Evolutionary conservation across 1,140 invertebrate genomes (phyloP), one percentile per base, ranked within the genome.

Genomic region (Cherax quadricarinatus): DNA sequence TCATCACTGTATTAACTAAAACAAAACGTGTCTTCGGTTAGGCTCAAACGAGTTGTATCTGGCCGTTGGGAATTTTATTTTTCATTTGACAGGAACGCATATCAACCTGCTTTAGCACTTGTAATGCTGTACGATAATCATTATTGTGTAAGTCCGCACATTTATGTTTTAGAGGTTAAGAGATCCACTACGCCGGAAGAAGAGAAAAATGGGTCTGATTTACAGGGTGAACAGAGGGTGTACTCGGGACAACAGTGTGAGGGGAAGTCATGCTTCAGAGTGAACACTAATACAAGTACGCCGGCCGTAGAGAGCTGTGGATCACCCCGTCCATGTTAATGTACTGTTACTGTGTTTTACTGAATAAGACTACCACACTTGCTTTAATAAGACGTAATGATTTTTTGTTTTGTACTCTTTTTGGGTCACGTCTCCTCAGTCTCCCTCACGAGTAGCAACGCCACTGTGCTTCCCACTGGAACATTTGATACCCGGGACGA

Each of bases 321-420:
- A 87, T 91, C 84, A 91, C 73, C 88, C 90, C 90, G 90, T 91
- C 90, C 90, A 91, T 91, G 90, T 91, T 81, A 48, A n/a, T 91
- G 90, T 91, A 91, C 75, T 81, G 79, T 91, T 86, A 86, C n/a
- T 78, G 81, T 90, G 88, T 90, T 90, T 30, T 87, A 90, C 49
- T 30, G 80, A 53, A 24, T 91, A 86, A 86, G 84, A 60, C 75
- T 73, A n/a, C 60, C 49, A 91, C 79, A 70, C 62, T 85, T 84
- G 82, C 80, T 91, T 83, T 85, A 80, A 41, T 48, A 60, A 80
- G 83, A 86, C 51, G 53, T 83, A 91, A 73, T 70, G 73, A 57
- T 70, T 86, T 86, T 48, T 57, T 21, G 41, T 91, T 91, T 91
- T 84, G 89, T 86, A 86, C 82, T 91, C 57, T 1, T 41, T 41